phyloP scores from a whole-genome alignment of 2,797 vertebrate genomes.

The Lacerta bilineata region DNA sequence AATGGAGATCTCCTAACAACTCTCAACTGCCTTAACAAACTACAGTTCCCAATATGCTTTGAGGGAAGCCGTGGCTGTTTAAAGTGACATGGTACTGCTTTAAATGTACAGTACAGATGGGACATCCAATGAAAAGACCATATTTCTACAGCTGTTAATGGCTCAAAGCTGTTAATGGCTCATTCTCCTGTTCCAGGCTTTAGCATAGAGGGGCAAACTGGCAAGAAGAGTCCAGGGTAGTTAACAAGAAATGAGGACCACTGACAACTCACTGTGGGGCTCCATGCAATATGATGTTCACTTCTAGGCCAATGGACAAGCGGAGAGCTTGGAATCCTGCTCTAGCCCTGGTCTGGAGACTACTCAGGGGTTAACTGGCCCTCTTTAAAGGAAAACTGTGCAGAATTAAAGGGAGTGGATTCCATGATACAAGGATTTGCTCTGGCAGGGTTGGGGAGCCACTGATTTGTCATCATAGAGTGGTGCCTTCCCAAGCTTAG shows the following conservation, averaged over 20 bases:
- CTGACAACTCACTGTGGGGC: no score
- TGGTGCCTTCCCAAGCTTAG: background rate
- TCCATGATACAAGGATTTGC: background rate
- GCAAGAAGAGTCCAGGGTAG: background rate
- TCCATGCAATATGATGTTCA: background rate
- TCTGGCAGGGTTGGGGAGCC: background rate
- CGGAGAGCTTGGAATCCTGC: background rate
- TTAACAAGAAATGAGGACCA: background rate
- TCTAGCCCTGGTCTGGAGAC: background rate
- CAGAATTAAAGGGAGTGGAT: background rate
- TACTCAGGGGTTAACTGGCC: background rate
- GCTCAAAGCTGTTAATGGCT: background rate
- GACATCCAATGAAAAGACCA: background rate
- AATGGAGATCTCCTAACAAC: no score
- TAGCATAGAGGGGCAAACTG: background rate
- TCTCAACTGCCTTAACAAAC: no score
- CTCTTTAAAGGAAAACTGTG: no score
- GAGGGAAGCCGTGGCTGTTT: no score
- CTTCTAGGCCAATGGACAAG: background rate
- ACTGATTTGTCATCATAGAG: background rate
- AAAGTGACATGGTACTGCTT: no score
- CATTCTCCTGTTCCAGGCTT: background rate
- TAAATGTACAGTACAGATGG: no score
- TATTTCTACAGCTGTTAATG: background rate
- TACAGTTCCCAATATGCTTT: no score